A percentile compares a stretch with the other conserved stretches of the same genome.
Conservation (phyloP, 2,797 vertebrate genomes). For the Argentina silus region DNA sequence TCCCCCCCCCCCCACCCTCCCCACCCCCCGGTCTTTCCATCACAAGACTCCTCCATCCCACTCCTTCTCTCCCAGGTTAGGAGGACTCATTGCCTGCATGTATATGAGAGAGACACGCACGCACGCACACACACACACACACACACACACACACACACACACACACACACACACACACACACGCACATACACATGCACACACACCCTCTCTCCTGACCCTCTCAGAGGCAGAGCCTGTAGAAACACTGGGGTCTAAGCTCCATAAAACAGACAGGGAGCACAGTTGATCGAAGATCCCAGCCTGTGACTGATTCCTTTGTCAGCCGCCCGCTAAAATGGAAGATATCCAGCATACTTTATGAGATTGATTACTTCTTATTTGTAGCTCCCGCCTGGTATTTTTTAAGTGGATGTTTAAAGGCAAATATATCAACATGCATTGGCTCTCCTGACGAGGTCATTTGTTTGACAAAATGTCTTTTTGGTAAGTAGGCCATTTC, state of each 20-base stretch:
- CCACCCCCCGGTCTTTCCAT: not conserved
- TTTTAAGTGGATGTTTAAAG: slow-evolving; percentile 68
- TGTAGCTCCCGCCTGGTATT: slow-evolving; percentile 49
- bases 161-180: not conserved
- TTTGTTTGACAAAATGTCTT: slow-evolving; percentile 75
- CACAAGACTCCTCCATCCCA: not conserved
- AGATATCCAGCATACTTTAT: slow-evolving; percentile 70
- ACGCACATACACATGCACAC: not conserved
- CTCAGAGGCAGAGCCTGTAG: not conserved
- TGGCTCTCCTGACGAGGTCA: slow-evolving; percentile 61
- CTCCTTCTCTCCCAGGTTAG: too few species aligned
- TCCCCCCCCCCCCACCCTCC: too few species aligned
- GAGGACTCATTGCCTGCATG: not conserved
- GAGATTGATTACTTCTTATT: slow-evolving; percentile 72
- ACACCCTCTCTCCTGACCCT: not conserved
- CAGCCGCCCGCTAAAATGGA: slow-evolving; percentile 62
- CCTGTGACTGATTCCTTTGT: slow-evolving; percentile 65
- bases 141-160: not conserved
- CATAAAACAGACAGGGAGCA: not conserved
- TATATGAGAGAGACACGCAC: not conserved
- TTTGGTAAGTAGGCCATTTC: slow-evolving; percentile 67
- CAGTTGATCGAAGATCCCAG: slow-evolving; percentile 20
- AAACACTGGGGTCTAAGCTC: not conserved
- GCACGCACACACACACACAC: not conserved
- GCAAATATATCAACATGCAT: slow-evolving; percentile 69